Conservation (phyloP, 37 sponge, comb jelly and placozoan species). For the Beroe ovata region DNA sequence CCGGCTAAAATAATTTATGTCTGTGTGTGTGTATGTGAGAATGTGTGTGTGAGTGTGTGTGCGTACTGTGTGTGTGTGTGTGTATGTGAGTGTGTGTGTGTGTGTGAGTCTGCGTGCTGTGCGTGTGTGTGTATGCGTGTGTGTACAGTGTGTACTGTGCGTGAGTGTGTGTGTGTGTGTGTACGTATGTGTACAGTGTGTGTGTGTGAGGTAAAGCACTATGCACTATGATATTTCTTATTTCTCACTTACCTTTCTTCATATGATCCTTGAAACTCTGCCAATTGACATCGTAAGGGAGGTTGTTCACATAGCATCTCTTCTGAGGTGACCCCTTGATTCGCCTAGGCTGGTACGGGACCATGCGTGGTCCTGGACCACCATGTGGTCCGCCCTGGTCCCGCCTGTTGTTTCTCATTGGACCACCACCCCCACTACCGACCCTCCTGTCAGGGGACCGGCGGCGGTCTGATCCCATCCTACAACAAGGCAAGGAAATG, state of each 20-base stretch:
- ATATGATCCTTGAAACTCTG: constrained; percentile 39
- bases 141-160: too few species aligned
- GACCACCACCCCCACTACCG: constrained; percentile 26
- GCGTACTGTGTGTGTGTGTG: too few species aligned
- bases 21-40: too few species aligned
- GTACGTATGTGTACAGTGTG: too few species aligned
- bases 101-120: too few species aligned
- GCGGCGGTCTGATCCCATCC: constrained; percentile 26
- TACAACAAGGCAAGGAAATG: too few species aligned
- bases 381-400: constrained; percentile 20
- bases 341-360: constrained; percentile 26
- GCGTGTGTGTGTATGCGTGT: too few species aligned
- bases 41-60: too few species aligned
- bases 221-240: too few species aligned
- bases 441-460: not conserved
- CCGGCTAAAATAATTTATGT: constrained; percentile 52
- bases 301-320: constrained; percentile 50
- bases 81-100: too few species aligned
- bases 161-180: too few species aligned
- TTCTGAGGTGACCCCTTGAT: constrained; percentile 8
- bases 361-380: constrained; percentile 8
- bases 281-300: constrained; percentile 57
- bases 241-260: constrained; percentile 33
- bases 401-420: constrained; percentile 37
- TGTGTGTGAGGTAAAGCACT: too few species aligned